These are phyloP conservation scores for Myripristis jacobus DNA, from an alignment of 2,797 vertebrate genomes.

Conservation along the genomic window DNA sequence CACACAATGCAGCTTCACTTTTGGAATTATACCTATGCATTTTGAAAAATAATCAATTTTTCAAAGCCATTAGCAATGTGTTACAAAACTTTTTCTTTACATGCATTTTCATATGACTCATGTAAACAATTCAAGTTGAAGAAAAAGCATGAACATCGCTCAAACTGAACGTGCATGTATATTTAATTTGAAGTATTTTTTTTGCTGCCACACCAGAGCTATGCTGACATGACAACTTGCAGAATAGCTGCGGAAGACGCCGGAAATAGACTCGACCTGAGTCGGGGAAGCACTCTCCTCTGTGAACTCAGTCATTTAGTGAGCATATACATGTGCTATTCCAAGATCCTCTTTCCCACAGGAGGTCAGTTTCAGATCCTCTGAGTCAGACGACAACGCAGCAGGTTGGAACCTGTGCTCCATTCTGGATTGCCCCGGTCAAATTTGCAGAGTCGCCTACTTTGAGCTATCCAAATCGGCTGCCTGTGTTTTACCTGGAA, in stretches of 20 bases:
- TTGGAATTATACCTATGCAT: neutral
- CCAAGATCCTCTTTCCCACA: slow-evolving; percentile 51
- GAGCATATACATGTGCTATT: slow-evolving; percentile 43
- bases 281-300: slow-evolving; percentile 52
- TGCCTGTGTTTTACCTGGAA: neutral
- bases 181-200: too few species aligned
- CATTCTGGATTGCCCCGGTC: slow-evolving; percentile 22
- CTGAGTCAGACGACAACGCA: slow-evolving; percentile 38
- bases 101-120: too few species aligned
- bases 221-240: slow-evolving; percentile 31
- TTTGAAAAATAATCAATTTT: neutral
- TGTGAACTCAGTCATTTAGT: slow-evolving; percentile 13
- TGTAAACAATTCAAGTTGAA: too few species aligned
- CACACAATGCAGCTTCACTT: slow-evolving; percentile 4
- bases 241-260: slow-evolving; percentile 10
- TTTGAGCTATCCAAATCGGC: slow-evolving; percentile 15
- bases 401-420: slow-evolving; percentile 30
- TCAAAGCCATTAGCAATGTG: too few species aligned
- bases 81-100: neutral
- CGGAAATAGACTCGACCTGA: slow-evolving; percentile 51
- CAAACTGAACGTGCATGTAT: too few species aligned
- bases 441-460: slow-evolving; percentile 5
- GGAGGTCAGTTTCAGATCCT: slow-evolving; percentile 64
- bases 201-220: slow-evolving; percentile 3
- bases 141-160: too few species aligned